Conservation (phyloP, 2,797 vertebrate species). For the Lagodon rhomboides region DNA sequence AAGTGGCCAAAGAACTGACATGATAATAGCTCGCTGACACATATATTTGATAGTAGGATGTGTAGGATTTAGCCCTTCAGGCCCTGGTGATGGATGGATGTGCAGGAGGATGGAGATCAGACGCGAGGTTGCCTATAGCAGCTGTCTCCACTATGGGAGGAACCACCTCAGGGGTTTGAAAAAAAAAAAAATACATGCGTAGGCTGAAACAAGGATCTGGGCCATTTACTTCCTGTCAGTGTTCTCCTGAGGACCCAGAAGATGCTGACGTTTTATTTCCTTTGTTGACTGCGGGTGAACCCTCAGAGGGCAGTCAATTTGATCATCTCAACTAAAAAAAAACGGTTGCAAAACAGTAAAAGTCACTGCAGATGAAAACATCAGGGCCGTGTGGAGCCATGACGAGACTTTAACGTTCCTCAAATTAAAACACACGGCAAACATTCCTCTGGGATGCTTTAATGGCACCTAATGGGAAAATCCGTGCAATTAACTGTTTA, state of each 20-base stretch:
- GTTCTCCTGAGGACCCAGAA: slow-evolving; percentile 2
- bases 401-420: background rate
- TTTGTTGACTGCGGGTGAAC: background rate
- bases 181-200: background rate
- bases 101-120: slow-evolving; percentile 22
- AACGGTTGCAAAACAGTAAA: background rate
- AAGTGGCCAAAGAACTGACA: slow-evolving; percentile 11
- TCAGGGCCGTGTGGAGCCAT: background rate
- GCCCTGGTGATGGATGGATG: slow-evolving; percentile 21
- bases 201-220: slow-evolving; percentile 13
- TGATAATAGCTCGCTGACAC: slow-evolving; percentile 35
- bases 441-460: background rate
- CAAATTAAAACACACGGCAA: background rate
- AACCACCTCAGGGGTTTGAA: slow-evolving; percentile 7
- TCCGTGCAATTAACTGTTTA: background rate
- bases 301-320: background rate
- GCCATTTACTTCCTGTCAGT: slow-evolving; percentile 1
- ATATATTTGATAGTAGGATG: slow-evolving; percentile 8
- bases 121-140: background rate
- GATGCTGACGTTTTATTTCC: slow-evolving; percentile 25
- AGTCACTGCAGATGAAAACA: background rate
- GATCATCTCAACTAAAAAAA: background rate
- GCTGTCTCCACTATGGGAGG: background rate
- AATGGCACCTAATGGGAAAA: background rate
- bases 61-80: slow-evolving; percentile 11